Percentiles rank a stretch among this genome's conserved stretches.
phyloP scores from a whole-genome alignment of 2,888 invertebrate genomes.

The Thereva unica region DNA sequence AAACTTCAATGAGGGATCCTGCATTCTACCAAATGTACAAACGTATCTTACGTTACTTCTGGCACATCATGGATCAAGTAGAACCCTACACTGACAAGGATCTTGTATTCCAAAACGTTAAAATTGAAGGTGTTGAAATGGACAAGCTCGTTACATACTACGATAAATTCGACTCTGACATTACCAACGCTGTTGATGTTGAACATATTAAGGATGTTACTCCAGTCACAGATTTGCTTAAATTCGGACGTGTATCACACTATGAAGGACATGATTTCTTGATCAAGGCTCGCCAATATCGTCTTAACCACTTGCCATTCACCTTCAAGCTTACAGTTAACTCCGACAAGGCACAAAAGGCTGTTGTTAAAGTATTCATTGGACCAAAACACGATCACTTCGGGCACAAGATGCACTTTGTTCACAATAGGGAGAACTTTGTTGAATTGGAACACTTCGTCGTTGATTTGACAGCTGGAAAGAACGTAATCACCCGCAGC shows the following conservation, averaged over 20 bases:
- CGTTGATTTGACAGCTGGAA: conserved; percentile 65
- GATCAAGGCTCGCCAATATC: conserved; percentile 64
- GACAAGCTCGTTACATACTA: conserved; percentile 72
- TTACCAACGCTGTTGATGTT: conserved; percentile 58
- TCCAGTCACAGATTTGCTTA: conserved; percentile 45
- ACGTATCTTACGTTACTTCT: conserved; percentile 63
- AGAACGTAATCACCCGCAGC: conserved; percentile 61
- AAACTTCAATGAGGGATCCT: conserved; percentile 73
- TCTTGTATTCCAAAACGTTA: conserved; percentile 66
- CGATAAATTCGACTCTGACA: conserved; percentile 68
- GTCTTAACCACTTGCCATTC: conserved; percentile 70
- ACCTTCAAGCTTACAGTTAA: conserved; percentile 63
- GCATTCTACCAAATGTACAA: conserved; percentile 72
- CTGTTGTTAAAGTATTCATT: conserved; percentile 69
- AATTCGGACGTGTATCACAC: conserved; percentile 53
- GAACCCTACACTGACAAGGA: conserved; percentile 67
- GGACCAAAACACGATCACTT: conserved; percentile 70
- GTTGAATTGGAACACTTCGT: conserved; percentile 69
- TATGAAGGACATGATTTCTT: conserved; percentile 56
- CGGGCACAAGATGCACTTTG: conserved; percentile 62
- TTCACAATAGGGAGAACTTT: conserved; percentile 66
- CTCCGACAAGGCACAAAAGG: conserved; percentile 65
- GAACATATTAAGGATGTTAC: conserved; percentile 57
- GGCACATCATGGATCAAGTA: conserved; percentile 63
- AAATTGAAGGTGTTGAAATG: conserved; percentile 65